Percentiles rank a stretch among this genome's conserved stretches.
Evolutionary conservation across 2,797 vertebrate species (phyloP).

Genomic region (Sebastolobus alascanus): DNA sequence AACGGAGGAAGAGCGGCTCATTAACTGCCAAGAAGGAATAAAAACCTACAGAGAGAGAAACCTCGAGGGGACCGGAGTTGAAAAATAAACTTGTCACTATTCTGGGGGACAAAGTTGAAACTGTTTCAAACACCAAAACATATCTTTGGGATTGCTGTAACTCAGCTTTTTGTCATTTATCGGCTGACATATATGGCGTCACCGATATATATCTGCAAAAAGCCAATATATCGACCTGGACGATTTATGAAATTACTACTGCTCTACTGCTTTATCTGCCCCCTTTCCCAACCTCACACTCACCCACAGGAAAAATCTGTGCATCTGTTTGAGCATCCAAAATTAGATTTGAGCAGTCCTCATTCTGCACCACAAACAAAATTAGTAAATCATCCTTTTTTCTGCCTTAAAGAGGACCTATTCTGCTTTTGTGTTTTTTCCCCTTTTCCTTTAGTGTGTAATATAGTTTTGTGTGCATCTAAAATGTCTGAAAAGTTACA

Average conservation of each 20-base stretch:
- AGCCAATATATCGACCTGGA: no score
- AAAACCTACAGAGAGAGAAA: conserved; percentile 15
- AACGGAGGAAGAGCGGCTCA: conserved; percentile 42
- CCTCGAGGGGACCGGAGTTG: background rate
- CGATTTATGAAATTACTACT: background rate
- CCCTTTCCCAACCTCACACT: background rate
- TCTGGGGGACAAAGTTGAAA: background rate
- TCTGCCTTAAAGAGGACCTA: no score
- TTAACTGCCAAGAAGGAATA: conserved; percentile 43
- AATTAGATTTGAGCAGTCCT: background rate
- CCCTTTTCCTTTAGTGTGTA: no score
- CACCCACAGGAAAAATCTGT: background rate
- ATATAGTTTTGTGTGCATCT: no score
- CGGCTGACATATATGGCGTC: background rate
- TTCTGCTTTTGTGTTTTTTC: no score
- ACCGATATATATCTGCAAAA: no score
- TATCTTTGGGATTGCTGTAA: no score
- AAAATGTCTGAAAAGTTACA: no score
- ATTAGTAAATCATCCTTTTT: background rate
- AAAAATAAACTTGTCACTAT: background rate
- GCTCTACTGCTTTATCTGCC: background rate
- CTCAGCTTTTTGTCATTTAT: background rate
- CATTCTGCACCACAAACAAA: background rate
- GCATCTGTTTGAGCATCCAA: background rate
- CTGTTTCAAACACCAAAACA: background rate